Percentiles rank a stretch among this genome's conserved stretches.
Conservation (phyloP, 2,797 vertebrate genomes). For the Danio kyathit region DNA sequence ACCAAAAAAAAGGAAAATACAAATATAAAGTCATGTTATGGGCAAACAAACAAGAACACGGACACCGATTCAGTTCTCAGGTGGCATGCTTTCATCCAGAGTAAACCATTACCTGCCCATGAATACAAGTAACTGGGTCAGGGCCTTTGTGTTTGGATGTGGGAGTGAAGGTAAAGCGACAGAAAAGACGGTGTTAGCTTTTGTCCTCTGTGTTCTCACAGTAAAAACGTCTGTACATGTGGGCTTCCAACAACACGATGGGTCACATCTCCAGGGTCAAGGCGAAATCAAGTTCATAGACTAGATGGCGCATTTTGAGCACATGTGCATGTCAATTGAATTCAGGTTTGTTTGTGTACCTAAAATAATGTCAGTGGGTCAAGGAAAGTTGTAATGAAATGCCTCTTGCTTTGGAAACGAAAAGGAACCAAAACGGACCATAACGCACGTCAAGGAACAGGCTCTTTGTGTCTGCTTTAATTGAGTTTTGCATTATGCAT, state of each 20-base stretch:
- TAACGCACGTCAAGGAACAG: not conserved
- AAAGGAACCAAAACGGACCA: not conserved
- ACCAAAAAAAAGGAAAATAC: not conserved
- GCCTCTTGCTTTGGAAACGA: not conserved
- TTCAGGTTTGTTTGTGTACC: not conserved
- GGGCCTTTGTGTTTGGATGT: constrained; percentile 7
- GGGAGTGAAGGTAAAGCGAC: constrained; percentile 9
- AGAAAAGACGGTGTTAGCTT: not conserved
- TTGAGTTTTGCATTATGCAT: constrained; percentile 36
- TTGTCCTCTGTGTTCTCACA: not conserved
- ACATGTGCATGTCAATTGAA: not conserved
- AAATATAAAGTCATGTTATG: not conserved
- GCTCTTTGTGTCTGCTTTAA: constrained; percentile 12
- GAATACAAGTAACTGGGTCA: constrained; percentile 34
- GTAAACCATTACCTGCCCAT: constrained; percentile 15
- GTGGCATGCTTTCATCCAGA: constrained; percentile 22
- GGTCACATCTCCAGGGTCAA: constrained; percentile 3
- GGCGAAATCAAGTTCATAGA: not conserved
- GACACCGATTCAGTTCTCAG: not conserved
- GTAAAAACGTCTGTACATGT: not conserved
- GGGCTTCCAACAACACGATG: not conserved
- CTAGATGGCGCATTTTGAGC: not conserved
- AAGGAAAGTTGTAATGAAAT: constrained; percentile 29
- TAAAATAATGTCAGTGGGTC: not conserved
- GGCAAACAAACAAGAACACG: not conserved